Evolutionary conservation across 2,888 invertebrate species (phyloP).

Genomic region (Himalopsyche anomala): DNA sequence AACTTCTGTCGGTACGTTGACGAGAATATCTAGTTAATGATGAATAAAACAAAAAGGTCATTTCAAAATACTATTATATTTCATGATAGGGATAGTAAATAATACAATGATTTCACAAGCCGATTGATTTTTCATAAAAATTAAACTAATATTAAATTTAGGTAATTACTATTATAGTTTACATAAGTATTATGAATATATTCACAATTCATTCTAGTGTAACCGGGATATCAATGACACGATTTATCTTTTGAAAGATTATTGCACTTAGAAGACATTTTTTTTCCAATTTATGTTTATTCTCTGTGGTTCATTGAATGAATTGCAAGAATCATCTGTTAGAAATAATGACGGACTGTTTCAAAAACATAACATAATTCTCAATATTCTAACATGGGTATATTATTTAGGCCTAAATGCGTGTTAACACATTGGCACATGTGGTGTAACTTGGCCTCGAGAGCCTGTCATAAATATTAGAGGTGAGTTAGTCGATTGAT

Average conservation of each 20-base stretch:
- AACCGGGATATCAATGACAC: neutral
- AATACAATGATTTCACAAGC: slow-evolving; percentile 30
- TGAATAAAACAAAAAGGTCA: neutral
- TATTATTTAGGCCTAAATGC: neutral
- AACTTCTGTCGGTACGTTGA: too few relatives aligned
- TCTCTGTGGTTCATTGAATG: neutral
- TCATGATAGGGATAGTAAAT: slow-evolving; percentile 14
- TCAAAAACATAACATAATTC: neutral
- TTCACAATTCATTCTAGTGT: slow-evolving; percentile 4
- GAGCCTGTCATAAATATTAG: too few relatives aligned
- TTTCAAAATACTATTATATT: slow-evolving; percentile 30
- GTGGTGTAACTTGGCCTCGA: too few relatives aligned
- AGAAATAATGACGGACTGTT: neutral
- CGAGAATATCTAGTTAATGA: too few relatives aligned
- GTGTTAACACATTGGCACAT: neutral
- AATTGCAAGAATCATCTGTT: neutral
- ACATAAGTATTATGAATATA: neutral
- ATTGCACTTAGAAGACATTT: neutral
- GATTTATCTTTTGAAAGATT: neutral
- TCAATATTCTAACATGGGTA: neutral
- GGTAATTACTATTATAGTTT: neutral
- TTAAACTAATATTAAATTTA: neutral
- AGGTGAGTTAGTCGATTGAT: too few relatives aligned
- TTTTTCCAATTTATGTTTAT: neutral
- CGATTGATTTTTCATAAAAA: slow-evolving; percentile 2